Percentiles rank a stretch among this genome's conserved stretches.
Evolutionary conservation across 2,888 invertebrate genomes (phyloP).

Genomic region (Syrphus vitripennis): DNA sequence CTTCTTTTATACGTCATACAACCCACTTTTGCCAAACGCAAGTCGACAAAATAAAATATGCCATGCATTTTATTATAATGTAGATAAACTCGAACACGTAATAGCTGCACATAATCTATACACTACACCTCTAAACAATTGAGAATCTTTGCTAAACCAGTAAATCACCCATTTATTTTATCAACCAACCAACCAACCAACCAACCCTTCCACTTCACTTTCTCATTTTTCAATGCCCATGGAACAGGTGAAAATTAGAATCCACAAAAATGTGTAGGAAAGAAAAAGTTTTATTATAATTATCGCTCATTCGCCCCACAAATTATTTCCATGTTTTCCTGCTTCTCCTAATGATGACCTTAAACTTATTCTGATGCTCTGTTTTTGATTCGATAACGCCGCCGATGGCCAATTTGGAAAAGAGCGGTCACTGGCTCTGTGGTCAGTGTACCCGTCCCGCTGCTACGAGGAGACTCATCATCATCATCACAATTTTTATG

Average conservation of each 20-base stretch:
- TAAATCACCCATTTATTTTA: slow-evolving; percentile 1
- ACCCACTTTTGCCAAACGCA: neutral
- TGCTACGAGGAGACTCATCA: neutral
- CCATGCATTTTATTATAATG: neutral
- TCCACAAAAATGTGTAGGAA: slow-evolving; percentile 23
- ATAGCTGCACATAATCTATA: neutral
- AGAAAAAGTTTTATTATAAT: slow-evolving; percentile 36
- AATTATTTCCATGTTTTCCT: slow-evolving; percentile 33
- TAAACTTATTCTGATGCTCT: slow-evolving; percentile 50
- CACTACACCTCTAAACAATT: neutral
- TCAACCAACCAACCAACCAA: slow-evolving; percentile 43
- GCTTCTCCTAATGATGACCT: slow-evolving; percentile 62
- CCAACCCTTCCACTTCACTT: slow-evolving; percentile 51
- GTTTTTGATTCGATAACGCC: neutral
- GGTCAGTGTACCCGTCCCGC: slow-evolving; percentile 21
- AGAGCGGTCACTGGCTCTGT: neutral
- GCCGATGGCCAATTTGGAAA: neutral
- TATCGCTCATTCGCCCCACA: slow-evolving; percentile 17
- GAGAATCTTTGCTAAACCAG: neutral
- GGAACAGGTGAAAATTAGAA: slow-evolving; percentile 51
- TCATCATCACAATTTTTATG: slow-evolving; percentile 23
- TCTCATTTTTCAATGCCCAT: slow-evolving; percentile 37
- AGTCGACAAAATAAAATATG: neutral
- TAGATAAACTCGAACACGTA: slow-evolving; percentile 14
- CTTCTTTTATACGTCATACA: neutral